Evolutionary conservation across 2,113 vertebrate species (phyloP), one percentile per base, ranked within the genome.

Genomic region (Cephalopholis sonnerati): DNA sequence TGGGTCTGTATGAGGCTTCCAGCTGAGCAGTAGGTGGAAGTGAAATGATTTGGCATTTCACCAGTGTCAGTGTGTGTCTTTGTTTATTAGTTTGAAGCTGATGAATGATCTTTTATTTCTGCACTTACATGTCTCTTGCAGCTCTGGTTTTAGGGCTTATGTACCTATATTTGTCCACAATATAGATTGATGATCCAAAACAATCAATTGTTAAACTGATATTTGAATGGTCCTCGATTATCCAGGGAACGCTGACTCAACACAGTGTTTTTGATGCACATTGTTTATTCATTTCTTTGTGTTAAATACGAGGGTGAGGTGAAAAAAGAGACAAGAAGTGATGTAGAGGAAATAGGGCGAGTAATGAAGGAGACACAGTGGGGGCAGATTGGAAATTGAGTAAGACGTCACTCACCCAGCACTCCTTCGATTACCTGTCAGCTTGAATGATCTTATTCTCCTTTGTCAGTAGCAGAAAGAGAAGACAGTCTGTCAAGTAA

Each of bases 391-490:
- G 32, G 53, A 74, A 39, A 48, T 24, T 13, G 61, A 77, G 41
- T 58, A 54, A 83, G 41, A 67, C 18, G 36, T 80, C 63, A 81
- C 55, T 82, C 74, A 24, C 11, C 59, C 58, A 17, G 12, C 46
- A 17, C 58, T 82, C 46, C 39, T 68, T 89, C 46, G 58, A 88
- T 92, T 87, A 84, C 80, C 78, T 82, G 83, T 87, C 79, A 29
- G 65, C 32, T 70, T 81, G 63, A 89, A 83, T 77, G 51, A 83
- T 79, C 58, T 57, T 66, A 39, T 74, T 77, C 46, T 79, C 8
- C 5, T 74, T 63, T 76, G 53, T 79, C 22, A 79, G 44, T 39
- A 76, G 27, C 44, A 41, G 44, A 48, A 29, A 71, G 55, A 44
- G 29, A 72, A 55, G 48, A 69, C 72, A 36, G 13, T 18, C 44